phyloP scores from a whole-genome alignment of 2,113 vertebrate species.

The Gnathonemus longibarbis region DNA sequence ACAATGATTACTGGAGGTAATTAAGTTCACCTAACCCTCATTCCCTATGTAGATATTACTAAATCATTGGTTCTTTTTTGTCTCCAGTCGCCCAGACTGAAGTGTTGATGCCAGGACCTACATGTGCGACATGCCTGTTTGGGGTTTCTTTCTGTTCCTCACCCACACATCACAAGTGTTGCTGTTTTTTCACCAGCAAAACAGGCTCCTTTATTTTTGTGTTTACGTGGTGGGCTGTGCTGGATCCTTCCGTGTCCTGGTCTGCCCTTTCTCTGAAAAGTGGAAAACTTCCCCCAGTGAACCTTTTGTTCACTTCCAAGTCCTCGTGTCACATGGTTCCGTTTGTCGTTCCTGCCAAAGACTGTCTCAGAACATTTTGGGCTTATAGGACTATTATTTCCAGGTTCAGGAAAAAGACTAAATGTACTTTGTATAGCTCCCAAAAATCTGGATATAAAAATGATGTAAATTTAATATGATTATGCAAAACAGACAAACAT shows the following conservation, averaged over 20 bases:
- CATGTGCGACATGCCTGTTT: background rate
- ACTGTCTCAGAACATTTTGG: background rate
- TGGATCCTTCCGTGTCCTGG: background rate
- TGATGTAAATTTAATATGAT: background rate
- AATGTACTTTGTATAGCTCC: background rate
- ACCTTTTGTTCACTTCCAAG: constrained; percentile 5
- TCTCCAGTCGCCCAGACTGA: background rate
- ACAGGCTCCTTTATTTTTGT: background rate
- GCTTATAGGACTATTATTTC: background rate
- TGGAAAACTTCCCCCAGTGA: background rate
- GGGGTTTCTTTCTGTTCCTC: background rate
- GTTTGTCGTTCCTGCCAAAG: background rate
- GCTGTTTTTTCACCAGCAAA: background rate
- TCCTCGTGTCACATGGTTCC: background rate
- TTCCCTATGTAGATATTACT: background rate
- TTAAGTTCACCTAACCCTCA: background rate
- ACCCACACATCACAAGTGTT: background rate
- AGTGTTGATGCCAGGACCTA: background rate
- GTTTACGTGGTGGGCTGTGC: background rate
- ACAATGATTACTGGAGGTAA: background rate
- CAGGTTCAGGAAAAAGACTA: background rate
- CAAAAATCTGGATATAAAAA: background rate
- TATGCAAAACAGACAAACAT: background rate
- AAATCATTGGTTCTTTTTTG: background rate
- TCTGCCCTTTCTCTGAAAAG: background rate